These are phyloP conservation scores for Leucopsar rothschildi DNA, from an alignment of 2,113 vertebrate genomes.

Conservation along the genomic window DNA sequence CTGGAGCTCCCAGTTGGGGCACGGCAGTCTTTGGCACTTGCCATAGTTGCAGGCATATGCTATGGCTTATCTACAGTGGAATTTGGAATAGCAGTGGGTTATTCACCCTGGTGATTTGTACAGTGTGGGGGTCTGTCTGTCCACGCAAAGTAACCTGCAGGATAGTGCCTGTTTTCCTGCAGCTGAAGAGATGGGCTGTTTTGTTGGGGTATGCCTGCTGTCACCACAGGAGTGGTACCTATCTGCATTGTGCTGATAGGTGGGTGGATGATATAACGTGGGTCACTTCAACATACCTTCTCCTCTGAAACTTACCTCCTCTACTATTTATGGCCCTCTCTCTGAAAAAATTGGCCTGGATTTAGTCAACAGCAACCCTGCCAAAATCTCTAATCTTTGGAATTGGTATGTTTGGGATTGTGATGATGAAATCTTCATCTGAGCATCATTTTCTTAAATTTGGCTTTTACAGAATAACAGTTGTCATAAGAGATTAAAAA, in stretches of 20 bases:
- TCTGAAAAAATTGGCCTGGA: not conserved
- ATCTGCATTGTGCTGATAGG: not conserved
- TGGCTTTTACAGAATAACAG: conserved; percentile 47
- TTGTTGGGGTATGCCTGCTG: not conserved
- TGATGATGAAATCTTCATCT: conserved; percentile 12
- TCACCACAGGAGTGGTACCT: not conserved
- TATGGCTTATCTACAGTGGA: not conserved
- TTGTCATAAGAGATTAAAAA: conserved; percentile 52
- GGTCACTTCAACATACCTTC: not conserved
- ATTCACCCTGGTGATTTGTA: not conserved
- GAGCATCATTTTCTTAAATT: conserved; percentile 45
- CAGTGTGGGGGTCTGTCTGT: not conserved
- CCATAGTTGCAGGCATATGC: rapidly evolving
- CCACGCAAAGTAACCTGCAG: not conserved
- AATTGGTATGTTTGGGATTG: not conserved
- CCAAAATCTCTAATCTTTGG: not conserved
- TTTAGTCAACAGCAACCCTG: not conserved
- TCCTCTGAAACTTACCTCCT: not conserved
- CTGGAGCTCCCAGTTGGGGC: not conserved
- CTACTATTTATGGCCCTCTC: not conserved
- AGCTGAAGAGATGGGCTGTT: not conserved
- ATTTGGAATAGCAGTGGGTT: not conserved
- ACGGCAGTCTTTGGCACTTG: rapidly evolving
- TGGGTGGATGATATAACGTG: not conserved
- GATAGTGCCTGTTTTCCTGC: not conserved